Conservation (phyloP, 2,888 invertebrate species). For the Leptopilina drosophilae region DNA sequence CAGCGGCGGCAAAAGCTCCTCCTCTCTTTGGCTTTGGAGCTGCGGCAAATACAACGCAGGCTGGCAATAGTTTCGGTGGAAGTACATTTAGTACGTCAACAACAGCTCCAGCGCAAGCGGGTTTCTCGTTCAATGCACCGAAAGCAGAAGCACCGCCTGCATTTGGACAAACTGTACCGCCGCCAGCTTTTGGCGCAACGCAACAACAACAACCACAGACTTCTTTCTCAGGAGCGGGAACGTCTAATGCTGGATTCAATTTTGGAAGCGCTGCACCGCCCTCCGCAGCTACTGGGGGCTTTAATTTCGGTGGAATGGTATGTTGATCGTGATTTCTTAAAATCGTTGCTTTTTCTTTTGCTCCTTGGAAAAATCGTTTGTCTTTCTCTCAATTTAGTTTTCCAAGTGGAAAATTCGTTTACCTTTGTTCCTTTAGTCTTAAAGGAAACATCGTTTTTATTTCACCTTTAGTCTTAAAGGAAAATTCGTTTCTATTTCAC, state of each 20-base stretch:
- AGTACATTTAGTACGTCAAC: slow-evolving; percentile 61
- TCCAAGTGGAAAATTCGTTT: too few relatives aligned
- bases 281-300: slow-evolving; percentile 58
- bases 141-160: slow-evolving; percentile 61
- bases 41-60: slow-evolving; percentile 47
- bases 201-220: slow-evolving; percentile 31
- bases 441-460: too few relatives aligned
- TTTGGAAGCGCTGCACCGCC: slow-evolving; percentile 66
- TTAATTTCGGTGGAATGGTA: slow-evolving; percentile 64
- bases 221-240: slow-evolving; percentile 38
- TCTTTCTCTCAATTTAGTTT: too few relatives aligned
- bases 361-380: too few relatives aligned
- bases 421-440: too few relatives aligned
- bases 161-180: slow-evolving; percentile 64
- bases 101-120: slow-evolving; percentile 49
- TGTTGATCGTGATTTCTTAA: slow-evolving; percentile 43
- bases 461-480: too few relatives aligned
- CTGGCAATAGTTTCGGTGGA: slow-evolving; percentile 62
- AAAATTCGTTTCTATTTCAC: too few relatives aligned
- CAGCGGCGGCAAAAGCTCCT: slow-evolving; percentile 50
- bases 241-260: slow-evolving; percentile 65
- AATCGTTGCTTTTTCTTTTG: too few relatives aligned
- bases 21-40: slow-evolving; percentile 66
- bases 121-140: slow-evolving; percentile 68
- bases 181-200: slow-evolving; percentile 64